Evolutionary conservation across 2,797 vertebrate genomes (phyloP), one percentile per base, ranked within the genome.

Genomic region (Erethizon dorsatum): DNA sequence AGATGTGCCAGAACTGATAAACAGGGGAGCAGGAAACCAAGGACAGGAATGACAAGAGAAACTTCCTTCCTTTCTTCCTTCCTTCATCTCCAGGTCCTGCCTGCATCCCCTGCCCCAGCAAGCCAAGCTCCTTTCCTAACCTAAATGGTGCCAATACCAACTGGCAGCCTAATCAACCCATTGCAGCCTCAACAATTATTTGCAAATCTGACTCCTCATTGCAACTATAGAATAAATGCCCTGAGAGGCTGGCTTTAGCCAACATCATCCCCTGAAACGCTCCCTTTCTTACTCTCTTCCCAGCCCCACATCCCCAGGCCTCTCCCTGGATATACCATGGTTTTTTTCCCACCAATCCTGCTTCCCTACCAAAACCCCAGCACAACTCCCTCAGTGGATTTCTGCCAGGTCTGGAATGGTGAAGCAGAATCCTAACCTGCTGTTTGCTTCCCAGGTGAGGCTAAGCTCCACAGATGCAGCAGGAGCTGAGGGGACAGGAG

Each of bases 151-250:
- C 94, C 93, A 95, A 83, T 78, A 92, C 83, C 97, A 95, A 73
- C 93, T 92, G 97, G 92, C 85, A 91, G 33, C 85, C 97, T 80
- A 75, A 61, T 83, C 82, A 73, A 50, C 57, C 90, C 69, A 86
- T 86, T 97, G 93, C 88, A 93, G 93, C 84, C 91, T 87, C 86
- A n/a, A 24, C 56, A 77, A 86, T 90, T 90, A 95, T 86, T 84
- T 94, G 93, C 85, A 95, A 96, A 87, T 73, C 92, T 95, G 95
- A 96, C 92, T 94, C 95, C 45, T 93, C 67, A 41, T 22, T 95
- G 92, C 88, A 96, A 92, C 79, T 94, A 37, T 5, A 15, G 45
- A 93, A 90, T 94, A 75, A 87, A 91, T n/a, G 56, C 83, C 82
- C 96, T 85, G 83, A 80, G 28, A 95, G 57, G 45, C 54, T 71